Conservation (phyloP, 2,113 vertebrate genomes). For the Suricata suricatta region DNA sequence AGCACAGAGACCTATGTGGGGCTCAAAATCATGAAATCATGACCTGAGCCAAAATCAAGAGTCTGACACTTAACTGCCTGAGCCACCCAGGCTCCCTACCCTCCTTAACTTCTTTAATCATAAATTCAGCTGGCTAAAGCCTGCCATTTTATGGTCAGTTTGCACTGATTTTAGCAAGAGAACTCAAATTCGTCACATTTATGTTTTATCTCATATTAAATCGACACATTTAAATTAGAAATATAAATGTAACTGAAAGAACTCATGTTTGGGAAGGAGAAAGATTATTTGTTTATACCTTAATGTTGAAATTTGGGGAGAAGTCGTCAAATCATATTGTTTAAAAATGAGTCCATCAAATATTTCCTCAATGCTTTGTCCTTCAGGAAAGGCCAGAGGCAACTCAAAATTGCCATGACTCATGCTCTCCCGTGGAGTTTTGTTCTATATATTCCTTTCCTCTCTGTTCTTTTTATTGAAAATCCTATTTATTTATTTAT, state of each 20-base stretch:
- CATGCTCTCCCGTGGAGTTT: constrained; percentile 20
- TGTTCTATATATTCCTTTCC: constrained; percentile 55
- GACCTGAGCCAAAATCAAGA: no score
- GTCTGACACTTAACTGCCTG: no score
- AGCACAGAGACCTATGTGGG: no score
- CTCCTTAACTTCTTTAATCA: background rate
- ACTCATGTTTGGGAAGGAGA: constrained; percentile 40
- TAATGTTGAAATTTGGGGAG: constrained; percentile 30
- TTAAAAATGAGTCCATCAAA: constrained; percentile 22
- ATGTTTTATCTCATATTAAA: background rate
- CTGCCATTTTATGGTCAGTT: background rate
- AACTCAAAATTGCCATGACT: constrained; percentile 21
- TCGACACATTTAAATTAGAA: constrained; percentile 25
- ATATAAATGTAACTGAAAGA: constrained; percentile 21
- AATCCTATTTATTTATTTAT: background rate
- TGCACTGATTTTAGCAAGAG: background rate
- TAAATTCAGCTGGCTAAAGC: background rate
- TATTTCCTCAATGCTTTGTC: background rate
- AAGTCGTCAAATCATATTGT: constrained; percentile 21
- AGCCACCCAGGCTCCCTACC: no score
- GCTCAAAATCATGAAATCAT: no score
- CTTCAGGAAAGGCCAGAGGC: constrained; percentile 25
- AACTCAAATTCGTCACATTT: background rate
- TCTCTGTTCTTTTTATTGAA: constrained; percentile 45
- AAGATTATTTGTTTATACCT: constrained; percentile 19